phyloP scores from a whole-genome alignment of 1,140 invertebrate genomes.

The Apis florea region DNA sequence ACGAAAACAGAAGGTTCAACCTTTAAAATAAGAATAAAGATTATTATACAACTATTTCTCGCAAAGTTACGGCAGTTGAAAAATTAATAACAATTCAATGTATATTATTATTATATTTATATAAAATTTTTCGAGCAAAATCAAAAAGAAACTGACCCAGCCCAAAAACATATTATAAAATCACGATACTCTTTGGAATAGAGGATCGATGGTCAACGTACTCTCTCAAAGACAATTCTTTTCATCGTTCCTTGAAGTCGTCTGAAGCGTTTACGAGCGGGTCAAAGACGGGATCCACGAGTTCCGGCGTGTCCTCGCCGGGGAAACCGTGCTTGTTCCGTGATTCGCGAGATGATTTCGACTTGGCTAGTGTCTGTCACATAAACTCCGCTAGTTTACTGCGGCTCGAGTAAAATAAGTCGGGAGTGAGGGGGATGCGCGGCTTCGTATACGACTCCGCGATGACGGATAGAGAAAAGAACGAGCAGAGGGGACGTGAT shows the following conservation, averaged over 20 bases:
- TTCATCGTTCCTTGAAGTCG: no score
- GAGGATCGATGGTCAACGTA: no score
- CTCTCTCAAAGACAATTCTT: background rate
- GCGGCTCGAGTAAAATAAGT: constrained; percentile 50
- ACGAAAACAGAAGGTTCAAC: no score
- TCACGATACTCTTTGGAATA: no score
- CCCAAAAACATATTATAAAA: no score
- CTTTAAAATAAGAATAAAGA: no score
- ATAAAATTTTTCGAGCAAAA: no score
- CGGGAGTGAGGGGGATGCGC: constrained; percentile 29
- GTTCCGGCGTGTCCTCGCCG: constrained; percentile 14
- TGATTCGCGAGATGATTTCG: constrained; percentile 40
- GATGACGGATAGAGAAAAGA: constrained; percentile 16
- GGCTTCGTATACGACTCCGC: constrained; percentile 44
- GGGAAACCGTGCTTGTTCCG: constrained; percentile 11
- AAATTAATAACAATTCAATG: no score
- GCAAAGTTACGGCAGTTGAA: no score
- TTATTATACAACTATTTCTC: no score
- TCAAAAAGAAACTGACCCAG: no score
- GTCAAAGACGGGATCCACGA: constrained; percentile 16
- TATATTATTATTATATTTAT: no score
- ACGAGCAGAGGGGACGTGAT: background rate
- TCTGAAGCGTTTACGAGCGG: constrained; percentile 25
- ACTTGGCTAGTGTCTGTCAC: constrained; percentile 42
- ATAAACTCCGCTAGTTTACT: constrained; percentile 55